phyloP scores from a whole-genome alignment of 2,113 vertebrate genomes.

The Lepisosteus oculatus region DNA sequence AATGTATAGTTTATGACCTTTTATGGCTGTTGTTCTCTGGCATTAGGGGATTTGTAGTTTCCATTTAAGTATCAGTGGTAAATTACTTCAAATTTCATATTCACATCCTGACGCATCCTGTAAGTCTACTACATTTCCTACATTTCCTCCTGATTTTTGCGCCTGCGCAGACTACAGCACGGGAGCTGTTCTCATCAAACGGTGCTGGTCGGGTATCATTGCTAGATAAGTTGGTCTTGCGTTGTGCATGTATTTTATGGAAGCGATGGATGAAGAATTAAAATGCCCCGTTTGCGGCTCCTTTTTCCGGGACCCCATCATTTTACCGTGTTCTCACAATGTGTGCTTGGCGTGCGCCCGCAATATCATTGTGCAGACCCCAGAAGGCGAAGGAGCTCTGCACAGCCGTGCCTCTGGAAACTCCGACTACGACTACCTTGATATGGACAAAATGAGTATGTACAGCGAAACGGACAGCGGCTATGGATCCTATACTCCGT shows the following conservation, averaged over 20 bases:
- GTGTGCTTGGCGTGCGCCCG: conserved; percentile 90
- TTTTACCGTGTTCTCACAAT: conserved; percentile 88
- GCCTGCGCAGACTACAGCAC: conserved; percentile 41
- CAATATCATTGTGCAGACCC: conserved; percentile 91
- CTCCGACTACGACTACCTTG: conserved; percentile 73
- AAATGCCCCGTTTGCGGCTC: conserved; percentile 95
- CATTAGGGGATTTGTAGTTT: conserved; percentile 38
- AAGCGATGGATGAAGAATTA: conserved; percentile 89
- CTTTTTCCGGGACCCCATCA: conserved; percentile 84
- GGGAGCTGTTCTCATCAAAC: conserved; percentile 63
- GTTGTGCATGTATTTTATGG: conserved; percentile 33
- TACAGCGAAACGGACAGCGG: conserved; percentile 96
- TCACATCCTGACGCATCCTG: not conserved
- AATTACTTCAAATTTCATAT: not conserved
- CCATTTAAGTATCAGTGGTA: conserved; percentile 4
- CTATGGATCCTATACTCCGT: conserved; percentile 92
- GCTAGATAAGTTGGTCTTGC: conserved; percentile 26
- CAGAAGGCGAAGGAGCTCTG: conserved; percentile 78
- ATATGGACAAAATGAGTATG: conserved; percentile 89
- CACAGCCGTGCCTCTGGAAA: conserved; percentile 68
- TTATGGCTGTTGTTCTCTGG: conserved; percentile 11
- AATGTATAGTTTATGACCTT: not conserved
- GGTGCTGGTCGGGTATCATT: conserved; percentile 51
- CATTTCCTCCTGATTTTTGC: conserved; percentile 28
- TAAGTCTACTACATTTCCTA: conserved; percentile 24